A percentile compares a stretch with the other conserved stretches of the same genome.
Conservation (phyloP, 2,113 vertebrate genomes). For the Callithrix jacchus region DNA sequence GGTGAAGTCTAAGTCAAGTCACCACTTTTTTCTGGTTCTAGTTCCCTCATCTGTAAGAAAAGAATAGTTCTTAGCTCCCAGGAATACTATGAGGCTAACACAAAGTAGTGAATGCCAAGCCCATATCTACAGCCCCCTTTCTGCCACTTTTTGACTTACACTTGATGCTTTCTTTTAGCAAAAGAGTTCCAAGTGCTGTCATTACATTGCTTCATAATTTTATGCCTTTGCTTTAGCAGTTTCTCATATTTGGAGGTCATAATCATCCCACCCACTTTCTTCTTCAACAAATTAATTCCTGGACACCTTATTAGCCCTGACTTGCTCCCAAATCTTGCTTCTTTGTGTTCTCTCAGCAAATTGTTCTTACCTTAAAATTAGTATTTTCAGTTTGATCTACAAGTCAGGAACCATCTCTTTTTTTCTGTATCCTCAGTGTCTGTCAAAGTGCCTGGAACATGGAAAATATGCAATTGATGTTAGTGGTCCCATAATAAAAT, state of each 20-base stretch:
- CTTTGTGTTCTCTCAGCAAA: neutral
- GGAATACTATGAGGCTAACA: neutral
- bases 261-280: neutral
- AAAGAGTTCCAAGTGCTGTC: neutral
- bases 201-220: fast-evolving
- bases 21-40: neutral
- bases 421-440: neutral
- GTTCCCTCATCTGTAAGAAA: neutral
- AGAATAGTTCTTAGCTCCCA: neutral
- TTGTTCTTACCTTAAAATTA: neutral
- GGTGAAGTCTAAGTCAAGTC: neutral
- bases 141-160: neutral
- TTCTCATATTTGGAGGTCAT: neutral
- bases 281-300: neutral
- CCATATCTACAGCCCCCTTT: neutral
- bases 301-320: neutral
- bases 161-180: neutral
- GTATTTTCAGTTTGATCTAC: neutral
- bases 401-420: neutral
- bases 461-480: neutral
- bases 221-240: too few relatives aligned
- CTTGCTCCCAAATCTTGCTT: neutral
- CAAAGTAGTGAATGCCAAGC: too few relatives aligned
- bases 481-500: neutral
- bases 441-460: neutral